Evolutionary conservation across 1,140 invertebrate genomes (phyloP), one percentile per base, ranked within the genome.

Genomic region (Bursaphelenchus mucronatus): DNA sequence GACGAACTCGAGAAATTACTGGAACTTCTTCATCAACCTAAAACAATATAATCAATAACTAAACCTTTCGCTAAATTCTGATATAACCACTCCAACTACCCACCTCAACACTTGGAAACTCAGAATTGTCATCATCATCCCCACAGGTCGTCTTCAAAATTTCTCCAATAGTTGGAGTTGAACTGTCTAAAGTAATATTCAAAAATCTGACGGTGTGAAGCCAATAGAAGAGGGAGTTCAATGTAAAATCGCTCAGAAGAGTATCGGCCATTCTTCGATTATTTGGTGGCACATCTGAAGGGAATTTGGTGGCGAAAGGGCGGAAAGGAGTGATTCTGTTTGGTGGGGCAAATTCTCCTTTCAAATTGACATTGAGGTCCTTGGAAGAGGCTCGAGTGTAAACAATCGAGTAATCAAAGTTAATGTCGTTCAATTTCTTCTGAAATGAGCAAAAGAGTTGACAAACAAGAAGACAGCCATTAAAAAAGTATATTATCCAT

Each of bases 151-250:
- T 76, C 61, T 76, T 76, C 56, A 76, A 49, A 17, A 76, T 50
- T 45, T 64, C 64, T 52, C 74, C 74, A 44, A 76, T 67, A 46
- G 73, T 76, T 19, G 74, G 74, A 13, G 74, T 76, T 11, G 76
- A 68, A 46, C 70, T 70, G 13, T 69, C 74, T 15, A 76, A 54
- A 30, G 30, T 30, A 30, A 30, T 30, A 30, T 30, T 30, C 30
- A 30, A 30, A 30, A 30, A 30, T 30, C 5, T 30, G 30, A 30
- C 30, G 30, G 30, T 30, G 51, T 76, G 74, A 43, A 74, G 50
- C 41, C 64, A 61, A 45, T 76, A 76, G 70, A 76, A 70, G 2
- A 76, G 66, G 0, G 74, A 76, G 49, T 76, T 76, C n/a, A 76
- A 21, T 9, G 74, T 76, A 61, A 63, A 76, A 47, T 76, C 74